Conservation (phyloP, 2,113 vertebrate species). For the Laticauda colubrina region DNA sequence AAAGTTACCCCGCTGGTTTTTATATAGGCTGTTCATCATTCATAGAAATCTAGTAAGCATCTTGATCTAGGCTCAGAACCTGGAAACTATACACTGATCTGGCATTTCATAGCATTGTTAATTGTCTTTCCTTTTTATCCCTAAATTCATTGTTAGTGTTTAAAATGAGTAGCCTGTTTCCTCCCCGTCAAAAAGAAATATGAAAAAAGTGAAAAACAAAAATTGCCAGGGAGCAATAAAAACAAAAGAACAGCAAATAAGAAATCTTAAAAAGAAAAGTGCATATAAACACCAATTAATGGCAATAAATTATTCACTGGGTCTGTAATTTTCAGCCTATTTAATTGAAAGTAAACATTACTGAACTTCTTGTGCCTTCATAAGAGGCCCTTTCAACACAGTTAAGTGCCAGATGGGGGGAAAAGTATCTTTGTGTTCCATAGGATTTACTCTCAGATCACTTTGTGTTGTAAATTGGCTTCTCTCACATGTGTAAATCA, state of each 20-base stretch:
- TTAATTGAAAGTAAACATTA: neutral
- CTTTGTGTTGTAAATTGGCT: neutral
- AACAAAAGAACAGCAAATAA: neutral
- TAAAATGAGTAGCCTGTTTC: neutral
- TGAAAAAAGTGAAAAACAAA: neutral
- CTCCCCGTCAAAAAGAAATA: neutral
- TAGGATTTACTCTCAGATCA: neutral
- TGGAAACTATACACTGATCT: neutral
- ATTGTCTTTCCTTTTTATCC: neutral
- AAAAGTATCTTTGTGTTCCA: neutral
- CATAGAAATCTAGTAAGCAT: neutral
- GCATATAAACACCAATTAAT: neutral
- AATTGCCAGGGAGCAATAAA: neutral
- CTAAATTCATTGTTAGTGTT: neutral
- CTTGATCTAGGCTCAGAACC: neutral
- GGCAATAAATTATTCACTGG: neutral
- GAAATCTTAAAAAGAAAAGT: neutral
- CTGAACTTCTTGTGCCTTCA: neutral
- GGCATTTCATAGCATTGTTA: neutral
- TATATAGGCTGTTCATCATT: neutral
- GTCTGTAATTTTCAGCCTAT: neutral
- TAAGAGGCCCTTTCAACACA: neutral
- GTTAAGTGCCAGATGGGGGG: neutral
- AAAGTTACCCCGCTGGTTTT: neutral
- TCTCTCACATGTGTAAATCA: neutral